Evolutionary conservation across 2,113 vertebrate genomes (phyloP).

Genomic region (Forbesichthys agassizii): DNA sequence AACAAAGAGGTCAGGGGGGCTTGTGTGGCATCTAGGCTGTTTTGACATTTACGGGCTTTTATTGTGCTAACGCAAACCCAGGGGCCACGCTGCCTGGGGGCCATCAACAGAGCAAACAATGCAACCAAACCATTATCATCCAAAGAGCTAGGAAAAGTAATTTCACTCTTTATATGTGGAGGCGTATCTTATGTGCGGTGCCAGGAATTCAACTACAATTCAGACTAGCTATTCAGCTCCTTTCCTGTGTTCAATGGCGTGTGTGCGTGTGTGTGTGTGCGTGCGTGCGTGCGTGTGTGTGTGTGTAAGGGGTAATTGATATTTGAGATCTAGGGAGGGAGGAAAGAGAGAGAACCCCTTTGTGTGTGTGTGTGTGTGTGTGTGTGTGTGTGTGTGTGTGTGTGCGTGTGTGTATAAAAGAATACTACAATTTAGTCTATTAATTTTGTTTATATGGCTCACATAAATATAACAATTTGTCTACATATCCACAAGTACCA

Average conservation of each 20-base stretch:
- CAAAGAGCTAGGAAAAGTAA: slow-evolving; percentile 18
- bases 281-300: not conserved
- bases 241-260: not conserved
- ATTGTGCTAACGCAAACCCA: slow-evolving; percentile 26
- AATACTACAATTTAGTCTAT: too few relatives aligned
- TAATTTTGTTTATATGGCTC: too few relatives aligned
- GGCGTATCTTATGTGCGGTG: slow-evolving; percentile 24
- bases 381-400: not conserved
- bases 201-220: slow-evolving; percentile 26
- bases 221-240: not conserved
- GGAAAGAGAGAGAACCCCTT: too few relatives aligned
- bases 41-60: slow-evolving; percentile 55
- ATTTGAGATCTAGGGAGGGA: not conserved
- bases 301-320: not conserved
- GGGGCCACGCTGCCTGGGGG: slow-evolving; percentile 17
- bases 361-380: not conserved
- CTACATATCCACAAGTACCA: too few relatives aligned
- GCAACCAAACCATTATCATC: slow-evolving; percentile 49
- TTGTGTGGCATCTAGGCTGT: slow-evolving; percentile 6
- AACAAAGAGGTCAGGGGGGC: slow-evolving; percentile 11
- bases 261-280: not conserved
- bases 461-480: too few relatives aligned
- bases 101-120: slow-evolving; percentile 31
- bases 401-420: too few relatives aligned
- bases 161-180: slow-evolving; percentile 47